Base-by-base conservation (phyloP, 1,140 invertebrate genomes). In the Pseudomyrmex concolor region DNA sequence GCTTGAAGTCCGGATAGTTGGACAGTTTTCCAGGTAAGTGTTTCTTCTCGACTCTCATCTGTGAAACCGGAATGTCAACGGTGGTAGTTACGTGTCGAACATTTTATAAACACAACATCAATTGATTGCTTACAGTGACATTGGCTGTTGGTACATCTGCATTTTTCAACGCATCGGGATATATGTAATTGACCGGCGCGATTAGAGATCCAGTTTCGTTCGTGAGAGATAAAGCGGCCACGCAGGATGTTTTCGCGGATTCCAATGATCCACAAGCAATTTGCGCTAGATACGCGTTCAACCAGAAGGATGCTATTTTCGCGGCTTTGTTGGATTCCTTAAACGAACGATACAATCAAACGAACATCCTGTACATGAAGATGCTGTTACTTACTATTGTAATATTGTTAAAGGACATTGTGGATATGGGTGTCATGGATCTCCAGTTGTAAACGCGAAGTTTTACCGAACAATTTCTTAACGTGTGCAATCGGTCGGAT, bases 131-230 rank as follows among this genome's bases (percentile, higher is more conserved):
- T 86, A 93, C 92, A 10, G 62, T 84, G 43, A 92, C 17, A 67
- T 86, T 72, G 70, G 89, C 87, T n/a, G 67, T 9, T 64, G 90
- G 89, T 34, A 94, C 54, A 55, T 70, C 51, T 15, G 88, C 64
- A 15, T 86, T 68, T 84, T 92, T 94, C 1, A 92, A 83, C 8
- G 74, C 43, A 72, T 25, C 60, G 25, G 92, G 91, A 90, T 93
- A 94, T 55, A 94, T 86, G 34, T 94, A 94, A 91, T 95, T 95
- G 22, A 89, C 54, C 43, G 94, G 94, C 34, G 93, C 93, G 17
- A 94, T 90, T 82, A 72, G 19, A 48, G 80, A 34, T 17, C 85
- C 85, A 60, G 81, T 68, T 2, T 66, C 25, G 66, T 92, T 62
- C 73, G 84, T 90, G 34, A 94, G 70, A 13, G 84, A 86, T 71